phyloP scores from a whole-genome alignment of 2,888 invertebrate species.

The Exocentrus adspersus region DNA sequence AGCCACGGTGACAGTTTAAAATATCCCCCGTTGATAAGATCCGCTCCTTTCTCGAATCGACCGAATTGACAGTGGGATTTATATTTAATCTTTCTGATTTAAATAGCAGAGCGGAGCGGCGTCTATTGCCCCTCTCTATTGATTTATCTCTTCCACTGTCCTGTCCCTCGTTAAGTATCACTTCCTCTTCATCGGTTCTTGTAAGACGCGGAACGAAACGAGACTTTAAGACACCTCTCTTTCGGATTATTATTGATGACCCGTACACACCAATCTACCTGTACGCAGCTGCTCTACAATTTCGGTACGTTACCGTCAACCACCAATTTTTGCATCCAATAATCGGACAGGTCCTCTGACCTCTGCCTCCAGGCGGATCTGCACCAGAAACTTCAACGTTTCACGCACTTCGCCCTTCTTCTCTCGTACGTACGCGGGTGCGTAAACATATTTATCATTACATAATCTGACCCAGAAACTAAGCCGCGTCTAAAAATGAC shows the following conservation, averaged over 20 bases:
- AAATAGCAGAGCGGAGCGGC: constrained; percentile 31
- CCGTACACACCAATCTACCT: too few relatives aligned
- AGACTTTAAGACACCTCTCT: too few relatives aligned
- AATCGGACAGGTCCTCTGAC: too few relatives aligned
- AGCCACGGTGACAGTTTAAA: constrained; percentile 52
- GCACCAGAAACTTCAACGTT: too few relatives aligned
- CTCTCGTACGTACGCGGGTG: constrained; percentile 1
- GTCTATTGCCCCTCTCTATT: constrained; percentile 22
- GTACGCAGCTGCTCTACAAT: too few relatives aligned
- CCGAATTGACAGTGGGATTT: constrained; percentile 52
- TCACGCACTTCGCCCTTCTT: too few relatives aligned
- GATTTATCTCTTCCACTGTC: constrained; percentile 25
- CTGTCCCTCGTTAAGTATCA: constrained; percentile 11
- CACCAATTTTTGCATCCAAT: too few relatives aligned
- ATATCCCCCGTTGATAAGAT: constrained; percentile 56
- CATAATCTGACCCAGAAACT: constrained; percentile 42
- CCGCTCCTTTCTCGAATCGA: constrained; percentile 40
- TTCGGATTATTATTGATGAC: too few relatives aligned
- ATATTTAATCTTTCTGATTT: constrained; percentile 44
- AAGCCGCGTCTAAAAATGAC: constrained; percentile 42
- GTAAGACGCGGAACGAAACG: too few relatives aligned
- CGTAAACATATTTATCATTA: constrained; percentile 25
- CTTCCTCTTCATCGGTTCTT: constrained; percentile 12
- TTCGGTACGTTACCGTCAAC: too few relatives aligned
- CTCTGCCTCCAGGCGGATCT: too few relatives aligned